Percentiles rank a stretch among this genome's conserved stretches.
phyloP scores from a whole-genome alignment of 1,140 invertebrate species.

The Temnothorax curvispinosus region DNA sequence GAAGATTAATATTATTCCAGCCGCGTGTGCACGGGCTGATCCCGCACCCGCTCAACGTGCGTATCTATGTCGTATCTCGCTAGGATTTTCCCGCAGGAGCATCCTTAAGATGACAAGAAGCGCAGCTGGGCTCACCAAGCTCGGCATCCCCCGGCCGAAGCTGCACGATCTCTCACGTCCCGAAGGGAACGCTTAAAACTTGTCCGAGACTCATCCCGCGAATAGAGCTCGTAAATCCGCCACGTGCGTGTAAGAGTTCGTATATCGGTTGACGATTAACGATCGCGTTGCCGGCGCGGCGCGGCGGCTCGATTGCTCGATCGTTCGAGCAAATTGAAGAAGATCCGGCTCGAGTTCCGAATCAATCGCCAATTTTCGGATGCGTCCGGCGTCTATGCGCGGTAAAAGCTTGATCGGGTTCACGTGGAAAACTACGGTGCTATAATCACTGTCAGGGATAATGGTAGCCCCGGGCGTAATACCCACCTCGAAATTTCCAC shows the following conservation, averaged over 20 bases:
- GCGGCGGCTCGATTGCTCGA: neutral
- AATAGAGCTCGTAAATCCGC: neutral
- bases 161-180: neutral
- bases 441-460: constrained; percentile 47
- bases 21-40: constrained; percentile 18
- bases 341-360: neutral
- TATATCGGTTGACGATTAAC: neutral
- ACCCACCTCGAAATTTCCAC: constrained; percentile 45
- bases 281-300: neutral
- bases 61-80: constrained; percentile 27
- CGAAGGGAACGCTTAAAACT: constrained; percentile 14
- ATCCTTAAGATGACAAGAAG: neutral
- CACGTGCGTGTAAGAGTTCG: neutral
- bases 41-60: neutral
- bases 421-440: constrained; percentile 13
- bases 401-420: constrained; percentile 28
- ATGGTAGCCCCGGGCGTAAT: constrained; percentile 43
- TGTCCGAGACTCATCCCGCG: neutral
- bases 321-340: neutral
- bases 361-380: neutral
- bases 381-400: neutral
- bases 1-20: constrained; percentile 53
- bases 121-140: neutral
- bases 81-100: constrained; percentile 28
- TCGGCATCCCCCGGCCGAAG: neutral